Evolutionary conservation across 2,797 vertebrate genomes (phyloP), one percentile per base, ranked within the genome.

Genomic region (Darevskia mixta): DNA sequence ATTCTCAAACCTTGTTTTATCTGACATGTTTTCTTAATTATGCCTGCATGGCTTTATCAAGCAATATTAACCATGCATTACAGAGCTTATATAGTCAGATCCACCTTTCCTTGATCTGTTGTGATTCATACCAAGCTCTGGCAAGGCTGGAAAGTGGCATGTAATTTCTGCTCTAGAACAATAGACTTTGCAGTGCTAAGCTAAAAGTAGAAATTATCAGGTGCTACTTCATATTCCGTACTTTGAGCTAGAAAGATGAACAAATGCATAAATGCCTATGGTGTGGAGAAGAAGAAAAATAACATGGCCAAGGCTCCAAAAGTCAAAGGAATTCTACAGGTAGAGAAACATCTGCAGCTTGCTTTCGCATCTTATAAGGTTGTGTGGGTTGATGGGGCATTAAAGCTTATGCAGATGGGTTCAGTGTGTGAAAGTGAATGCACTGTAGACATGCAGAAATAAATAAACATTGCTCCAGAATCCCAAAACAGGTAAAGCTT

Each of bases 21-120:
- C 93, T 95, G 89, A 84, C 78, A 27, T 89, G 79, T 94, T 96
- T 94, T 94, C 92, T 94, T 96, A 96, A 96, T 96, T 95, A 85
- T 90, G 71, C 92, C 91, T 83, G 90, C 91, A 87, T 88, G 90
- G 93, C 87, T 95, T 95, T 94, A 95, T 93, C 94, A 95, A 92
- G 89, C 67, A 91, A 64, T 83, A 91, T 94, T 96, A 96, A 91
- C 83, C 81, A 43, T 0, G 0, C 89, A 83, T 92, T 94, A 86
- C 43, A 86, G 72, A 89, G 93, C 95, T 95, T 96, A 94, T 27
- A 87, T 80, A 95, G 95, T 93, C 95, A 94, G 91, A 27, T 43
- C 91, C 86, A 83, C 89, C 91, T 92, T 87, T 92, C 90, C 93
- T 49, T 91, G 93, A 95, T 96, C 92, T 95, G 94, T 94, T 95